A percentile compares a stretch with the other conserved stretches of the same genome.
phyloP scores from a whole-genome alignment of 2,888 invertebrate genomes.

The Aquatica leii region DNA sequence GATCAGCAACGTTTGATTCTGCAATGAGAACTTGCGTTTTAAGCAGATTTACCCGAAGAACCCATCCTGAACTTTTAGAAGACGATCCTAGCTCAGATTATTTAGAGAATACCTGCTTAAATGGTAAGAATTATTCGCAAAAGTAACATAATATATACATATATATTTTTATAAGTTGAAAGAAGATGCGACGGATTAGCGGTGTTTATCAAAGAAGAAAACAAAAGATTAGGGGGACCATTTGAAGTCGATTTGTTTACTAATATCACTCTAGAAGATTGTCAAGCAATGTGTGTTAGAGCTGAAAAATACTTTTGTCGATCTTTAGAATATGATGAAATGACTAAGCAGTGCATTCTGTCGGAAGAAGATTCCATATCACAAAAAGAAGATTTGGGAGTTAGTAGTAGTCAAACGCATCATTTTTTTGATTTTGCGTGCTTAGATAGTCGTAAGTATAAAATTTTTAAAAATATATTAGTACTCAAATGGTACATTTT shows the following conservation, averaged over 20 bases:
- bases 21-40: conserved; percentile 80
- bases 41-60: conserved; percentile 83
- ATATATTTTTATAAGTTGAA: conserved; percentile 67
- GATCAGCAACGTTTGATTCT: conserved; percentile 85
- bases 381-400: conserved; percentile 86
- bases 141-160: neutral
- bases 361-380: conserved; percentile 92
- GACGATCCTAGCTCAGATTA: conserved; percentile 90
- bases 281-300: conserved; percentile 85
- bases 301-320: conserved; percentile 91
- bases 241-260: conserved; percentile 89
- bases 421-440: conserved; percentile 91
- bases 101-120: conserved; percentile 89
- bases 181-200: conserved; percentile 86
- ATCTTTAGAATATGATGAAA: conserved; percentile 88
- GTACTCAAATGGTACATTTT: conserved; percentile 16
- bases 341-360: conserved; percentile 85
- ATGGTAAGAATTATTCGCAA: conserved; percentile 66
- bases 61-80: conserved; percentile 84
- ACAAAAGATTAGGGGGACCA: conserved; percentile 85
- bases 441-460: conserved; percentile 85
- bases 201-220: conserved; percentile 90
- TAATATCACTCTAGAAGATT: conserved; percentile 86
- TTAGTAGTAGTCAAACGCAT: conserved; percentile 84
- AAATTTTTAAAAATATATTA: neutral